A percentile compares a stretch with the other conserved stretches of the same genome.
phyloP scores from a whole-genome alignment of 2,113 vertebrate species.

The Chlamydotis undulata region DNA sequence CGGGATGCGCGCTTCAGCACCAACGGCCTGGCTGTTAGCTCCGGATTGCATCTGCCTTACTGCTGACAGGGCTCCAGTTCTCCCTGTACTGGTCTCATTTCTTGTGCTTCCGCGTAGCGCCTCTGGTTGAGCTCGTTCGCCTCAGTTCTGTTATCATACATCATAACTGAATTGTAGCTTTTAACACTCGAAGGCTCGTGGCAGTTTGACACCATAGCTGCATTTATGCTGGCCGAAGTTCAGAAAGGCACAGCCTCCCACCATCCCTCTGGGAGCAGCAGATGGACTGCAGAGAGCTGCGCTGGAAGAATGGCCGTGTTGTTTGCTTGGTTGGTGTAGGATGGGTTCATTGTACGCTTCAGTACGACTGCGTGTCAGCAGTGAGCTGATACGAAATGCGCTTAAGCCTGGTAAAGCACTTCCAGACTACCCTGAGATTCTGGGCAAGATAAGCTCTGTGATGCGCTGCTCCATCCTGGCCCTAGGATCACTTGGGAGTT shows the following conservation, averaged over 20 bases:
- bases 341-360: not conserved
- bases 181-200: not conserved
- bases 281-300: accelerated
- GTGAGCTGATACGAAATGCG: too few species aligned
- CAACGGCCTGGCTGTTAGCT: accelerated
- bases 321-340: not conserved
- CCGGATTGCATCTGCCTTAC: too few species aligned
- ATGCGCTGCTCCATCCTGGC: not conserved
- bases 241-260: not conserved
- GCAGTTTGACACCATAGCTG: accelerated
- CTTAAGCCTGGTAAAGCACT: not conserved
- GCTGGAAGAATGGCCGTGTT: accelerated
- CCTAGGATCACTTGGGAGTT: not conserved
- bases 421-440: accelerated
- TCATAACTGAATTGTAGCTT: not conserved
- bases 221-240: accelerated
- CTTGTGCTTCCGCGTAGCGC: not conserved
- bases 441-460: not conserved
- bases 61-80: not conserved
- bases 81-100: not conserved
- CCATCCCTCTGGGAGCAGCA: accelerated
- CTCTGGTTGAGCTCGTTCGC: not conserved
- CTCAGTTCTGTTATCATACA: accelerated
- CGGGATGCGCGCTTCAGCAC: too few species aligned
- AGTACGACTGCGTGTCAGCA: not conserved